phyloP scores from a whole-genome alignment of 2,888 invertebrate species.

The Oscheius myriophilus region DNA sequence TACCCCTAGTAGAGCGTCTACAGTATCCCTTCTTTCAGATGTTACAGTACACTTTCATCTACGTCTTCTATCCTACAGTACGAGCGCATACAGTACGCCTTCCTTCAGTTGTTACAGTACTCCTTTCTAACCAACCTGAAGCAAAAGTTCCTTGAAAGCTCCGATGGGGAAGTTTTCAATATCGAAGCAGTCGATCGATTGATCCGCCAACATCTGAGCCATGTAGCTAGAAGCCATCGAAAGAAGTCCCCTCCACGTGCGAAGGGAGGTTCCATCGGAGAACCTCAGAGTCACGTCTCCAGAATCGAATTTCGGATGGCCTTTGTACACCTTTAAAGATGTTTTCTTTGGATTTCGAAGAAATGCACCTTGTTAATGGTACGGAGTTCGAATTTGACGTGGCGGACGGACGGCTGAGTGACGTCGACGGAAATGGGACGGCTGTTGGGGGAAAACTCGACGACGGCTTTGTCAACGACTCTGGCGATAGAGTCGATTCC shows the following conservation, averaged over 20 bases:
- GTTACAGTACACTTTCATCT: no score
- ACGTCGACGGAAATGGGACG: constrained; percentile 40
- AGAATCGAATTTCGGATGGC: constrained; percentile 45
- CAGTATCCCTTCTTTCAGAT: no score
- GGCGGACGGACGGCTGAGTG: constrained; percentile 28
- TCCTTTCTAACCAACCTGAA: no score
- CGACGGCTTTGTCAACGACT: constrained; percentile 43
- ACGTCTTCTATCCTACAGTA: no score
- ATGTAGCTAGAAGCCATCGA: constrained; percentile 47
- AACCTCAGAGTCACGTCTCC: constrained; percentile 51
- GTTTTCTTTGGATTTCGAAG: background rate
- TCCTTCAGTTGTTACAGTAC: no score
- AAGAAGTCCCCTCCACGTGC: constrained; percentile 44
- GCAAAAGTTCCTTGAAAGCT: constrained; percentile 52
- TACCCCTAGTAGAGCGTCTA: no score
- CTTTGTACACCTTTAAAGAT: constrained; percentile 41
- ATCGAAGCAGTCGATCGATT: constrained; percentile 24
- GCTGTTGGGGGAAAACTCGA: constrained; percentile 37
- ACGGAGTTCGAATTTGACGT: constrained; percentile 43
- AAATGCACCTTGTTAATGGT: constrained; percentile 40
- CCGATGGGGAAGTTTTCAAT: constrained; percentile 33
- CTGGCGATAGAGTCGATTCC: constrained; percentile 22
- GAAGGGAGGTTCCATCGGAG: constrained; percentile 41
- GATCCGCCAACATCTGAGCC: constrained; percentile 30
- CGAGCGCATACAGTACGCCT: no score